Conservation (phyloP, 64 coral and sea anemone genomes). For the Montipora cactus region DNA sequence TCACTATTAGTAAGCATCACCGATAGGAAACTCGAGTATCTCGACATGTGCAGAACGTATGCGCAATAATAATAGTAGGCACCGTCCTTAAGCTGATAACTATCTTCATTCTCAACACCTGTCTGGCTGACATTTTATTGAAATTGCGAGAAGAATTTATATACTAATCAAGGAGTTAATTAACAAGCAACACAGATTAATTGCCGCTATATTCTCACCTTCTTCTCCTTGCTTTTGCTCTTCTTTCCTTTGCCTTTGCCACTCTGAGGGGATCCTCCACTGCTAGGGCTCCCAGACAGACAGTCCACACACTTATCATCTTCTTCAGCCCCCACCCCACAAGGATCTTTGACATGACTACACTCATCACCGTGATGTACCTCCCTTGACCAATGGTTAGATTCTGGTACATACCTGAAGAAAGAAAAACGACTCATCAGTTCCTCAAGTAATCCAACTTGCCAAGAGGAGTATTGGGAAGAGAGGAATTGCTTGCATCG, state of each 20-base stretch:
- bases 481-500: no score
- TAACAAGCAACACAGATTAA: neutral
- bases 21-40: no score
- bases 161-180: no score
- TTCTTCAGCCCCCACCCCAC: slow-evolving; percentile 15
- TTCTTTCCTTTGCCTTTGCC: slow-evolving; percentile 25
- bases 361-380: slow-evolving; percentile 17
- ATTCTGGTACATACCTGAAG: slow-evolving; percentile 10
- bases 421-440: neutral
- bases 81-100: no score
- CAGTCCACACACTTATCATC: slow-evolving; percentile 48
- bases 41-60: no score
- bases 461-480: no score
- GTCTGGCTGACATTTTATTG: no score
- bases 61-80: no score
- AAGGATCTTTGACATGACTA: slow-evolving; percentile 12
- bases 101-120: no score
- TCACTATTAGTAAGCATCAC: no score
- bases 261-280: slow-evolving; percentile 17
- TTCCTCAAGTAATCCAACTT: no score
- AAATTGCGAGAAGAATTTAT: no score
- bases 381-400: slow-evolving; percentile 19
- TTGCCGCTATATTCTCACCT: neutral
- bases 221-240: slow-evolving; percentile 55
- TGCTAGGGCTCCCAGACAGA: slow-evolving; percentile 37